Evolutionary conservation across 2,888 invertebrate genomes (phyloP).

Genomic region (Cephus runcator): DNA sequence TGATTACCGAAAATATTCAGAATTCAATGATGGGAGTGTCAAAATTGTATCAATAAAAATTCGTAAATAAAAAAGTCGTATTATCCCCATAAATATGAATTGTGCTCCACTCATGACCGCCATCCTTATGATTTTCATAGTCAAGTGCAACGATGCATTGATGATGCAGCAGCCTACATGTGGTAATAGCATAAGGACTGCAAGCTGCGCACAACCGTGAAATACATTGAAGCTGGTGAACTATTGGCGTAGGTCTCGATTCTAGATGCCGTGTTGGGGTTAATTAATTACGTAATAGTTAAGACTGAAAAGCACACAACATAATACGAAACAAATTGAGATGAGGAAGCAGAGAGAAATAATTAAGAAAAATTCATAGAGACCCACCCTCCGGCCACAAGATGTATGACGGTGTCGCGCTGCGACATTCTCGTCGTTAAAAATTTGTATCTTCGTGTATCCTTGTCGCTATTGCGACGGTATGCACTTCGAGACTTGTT

Average conservation of each 20-base stretch:
- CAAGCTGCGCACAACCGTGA: not conserved
- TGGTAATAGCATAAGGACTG: not conserved
- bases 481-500: not conserved
- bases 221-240: not conserved
- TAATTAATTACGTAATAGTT: constrained; percentile 3
- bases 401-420: constrained; percentile 90
- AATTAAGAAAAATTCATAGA: constrained; percentile 29
- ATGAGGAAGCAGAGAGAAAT: constrained; percentile 1
- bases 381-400: constrained; percentile 95
- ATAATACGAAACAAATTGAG: not conserved
- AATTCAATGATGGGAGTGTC: not conserved
- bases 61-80: not conserved
- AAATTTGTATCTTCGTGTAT: not conserved
- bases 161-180: not conserved
- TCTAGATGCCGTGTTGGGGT: not conserved
- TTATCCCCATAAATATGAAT: not conserved
- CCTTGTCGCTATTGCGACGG: not conserved
- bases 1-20: too few species aligned
- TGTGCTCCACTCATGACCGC: not conserved
- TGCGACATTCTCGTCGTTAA: constrained; percentile 71
- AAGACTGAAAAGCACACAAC: not conserved
- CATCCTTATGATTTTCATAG: not conserved
- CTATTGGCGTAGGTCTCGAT: constrained; percentile 32
- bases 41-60: not conserved
- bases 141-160: not conserved